Evolutionary conservation across 2,888 invertebrate genomes (phyloP).

Genomic region (Corbicula japonica): DNA sequence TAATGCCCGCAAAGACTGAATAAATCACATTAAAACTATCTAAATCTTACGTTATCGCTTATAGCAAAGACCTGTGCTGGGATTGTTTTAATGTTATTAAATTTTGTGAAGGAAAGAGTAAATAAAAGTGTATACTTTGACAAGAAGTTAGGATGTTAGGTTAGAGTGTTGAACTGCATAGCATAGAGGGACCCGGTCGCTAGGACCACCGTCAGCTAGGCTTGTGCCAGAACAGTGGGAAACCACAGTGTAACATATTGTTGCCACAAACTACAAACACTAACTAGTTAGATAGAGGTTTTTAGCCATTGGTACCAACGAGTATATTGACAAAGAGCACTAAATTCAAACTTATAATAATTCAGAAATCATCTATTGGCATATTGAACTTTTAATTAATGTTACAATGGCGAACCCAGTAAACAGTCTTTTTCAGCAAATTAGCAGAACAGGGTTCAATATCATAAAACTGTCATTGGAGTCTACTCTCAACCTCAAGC

Average conservation of each 20-base stretch:
- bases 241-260: constrained; percentile 6
- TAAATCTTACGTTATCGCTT: constrained; percentile 65
- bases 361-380: no score
- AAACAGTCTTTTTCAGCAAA: no score
- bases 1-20: constrained; percentile 61
- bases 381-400: no score
- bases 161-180: constrained; percentile 1
- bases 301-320: no score
- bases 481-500: no score
- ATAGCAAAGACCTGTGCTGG: constrained; percentile 43
- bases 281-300: no score
- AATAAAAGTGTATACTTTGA: constrained; percentile 24
- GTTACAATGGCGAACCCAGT: no score
- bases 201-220: neutral
- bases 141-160: constrained; percentile 9
- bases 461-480: no score
- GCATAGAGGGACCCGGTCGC: neutral
- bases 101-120: constrained; percentile 56
- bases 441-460: no score
- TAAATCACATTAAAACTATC: constrained; percentile 64
- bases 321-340: no score
- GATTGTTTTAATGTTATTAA: constrained; percentile 71
- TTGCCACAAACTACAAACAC: no score
- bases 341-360: no score
- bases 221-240: neutral